These are phyloP conservation scores for Agriotes lineatus DNA, from an alignment of 2,888 invertebrate genomes.

Conservation along the genomic window DNA sequence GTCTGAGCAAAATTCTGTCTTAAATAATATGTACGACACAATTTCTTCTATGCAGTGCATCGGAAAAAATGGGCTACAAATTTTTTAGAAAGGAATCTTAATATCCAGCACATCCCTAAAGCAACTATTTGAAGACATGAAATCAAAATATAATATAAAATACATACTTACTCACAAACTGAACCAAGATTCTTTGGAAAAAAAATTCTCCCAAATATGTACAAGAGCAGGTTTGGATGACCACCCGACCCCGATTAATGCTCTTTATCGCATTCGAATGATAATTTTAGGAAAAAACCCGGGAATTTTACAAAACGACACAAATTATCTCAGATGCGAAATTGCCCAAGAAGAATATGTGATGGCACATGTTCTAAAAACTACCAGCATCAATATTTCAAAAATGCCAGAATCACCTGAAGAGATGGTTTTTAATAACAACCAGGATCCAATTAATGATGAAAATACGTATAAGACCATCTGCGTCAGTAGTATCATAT, in stretches of 20 bases:
- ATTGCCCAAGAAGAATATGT: too few species aligned
- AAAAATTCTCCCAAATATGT: too few species aligned
- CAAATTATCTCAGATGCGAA: too few species aligned
- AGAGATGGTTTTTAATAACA: too few species aligned
- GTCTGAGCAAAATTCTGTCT: constrained; percentile 20
- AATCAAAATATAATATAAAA: not conserved
- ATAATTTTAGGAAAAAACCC: constrained; percentile 22
- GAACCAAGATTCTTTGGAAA: constrained; percentile 19
- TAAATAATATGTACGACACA: constrained; percentile 9
- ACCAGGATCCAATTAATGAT: too few species aligned
- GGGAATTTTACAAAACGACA: too few species aligned
- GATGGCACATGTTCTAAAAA: too few species aligned
- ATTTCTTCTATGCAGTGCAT: constrained; percentile 11
- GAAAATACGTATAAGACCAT: too few species aligned
- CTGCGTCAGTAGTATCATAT: too few species aligned
- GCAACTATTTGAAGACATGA: constrained; percentile 20
- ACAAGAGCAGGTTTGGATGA: too few species aligned
- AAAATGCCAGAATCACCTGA: too few species aligned
- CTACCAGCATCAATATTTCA: too few species aligned
- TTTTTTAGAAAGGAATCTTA: constrained; percentile 23
- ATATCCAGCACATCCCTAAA: constrained; percentile 26
- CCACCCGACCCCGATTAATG: constrained; percentile 9
- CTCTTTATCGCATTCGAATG: not conserved
- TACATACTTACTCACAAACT: constrained; percentile 16
- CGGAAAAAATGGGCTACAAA: constrained; percentile 17